These are phyloP conservation scores for Hydrocynus forskahlii DNA, from an alignment of 2,797 vertebrate genomes.

Conservation along the genomic window DNA sequence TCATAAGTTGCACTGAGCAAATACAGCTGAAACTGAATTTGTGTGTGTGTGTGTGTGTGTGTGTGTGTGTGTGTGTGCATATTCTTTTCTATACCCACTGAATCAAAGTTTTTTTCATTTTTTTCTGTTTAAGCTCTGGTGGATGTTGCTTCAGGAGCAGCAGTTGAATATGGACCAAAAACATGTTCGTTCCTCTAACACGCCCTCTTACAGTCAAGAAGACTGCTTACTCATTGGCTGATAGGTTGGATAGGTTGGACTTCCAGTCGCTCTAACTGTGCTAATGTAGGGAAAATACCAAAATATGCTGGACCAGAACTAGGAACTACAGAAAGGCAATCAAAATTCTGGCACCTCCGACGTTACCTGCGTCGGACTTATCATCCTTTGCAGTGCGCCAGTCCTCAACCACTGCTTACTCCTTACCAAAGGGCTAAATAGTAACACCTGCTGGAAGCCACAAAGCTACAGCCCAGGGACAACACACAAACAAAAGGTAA, in stretches of 20 bases:
- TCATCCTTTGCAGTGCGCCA: slow-evolving; percentile 38
- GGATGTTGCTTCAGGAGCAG: too few relatives aligned
- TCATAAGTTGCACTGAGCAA: too few relatives aligned
- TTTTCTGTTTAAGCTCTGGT: too few relatives aligned
- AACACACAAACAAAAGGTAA: slow-evolving; percentile 66
- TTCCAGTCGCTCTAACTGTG: background rate
- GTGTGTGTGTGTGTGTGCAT: too few relatives aligned
- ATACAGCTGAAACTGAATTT: too few relatives aligned
- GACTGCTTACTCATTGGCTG: background rate
- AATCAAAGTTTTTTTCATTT: too few relatives aligned
- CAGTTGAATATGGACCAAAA: too few relatives aligned
- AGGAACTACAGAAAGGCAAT: background rate
- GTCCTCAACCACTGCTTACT: slow-evolving; percentile 49
- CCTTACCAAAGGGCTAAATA: slow-evolving; percentile 58
- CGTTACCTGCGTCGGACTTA: slow-evolving; percentile 31
- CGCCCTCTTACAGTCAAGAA: background rate
- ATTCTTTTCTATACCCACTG: too few relatives aligned
- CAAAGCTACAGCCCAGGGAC: slow-evolving; percentile 63
- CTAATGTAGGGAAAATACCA: background rate
- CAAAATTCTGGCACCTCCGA: slow-evolving; percentile 11
- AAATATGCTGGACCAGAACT: background rate
- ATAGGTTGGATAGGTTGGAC: too few relatives aligned
- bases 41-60: too few relatives aligned
- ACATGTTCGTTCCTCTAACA: too few relatives aligned
- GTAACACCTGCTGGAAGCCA: slow-evolving; percentile 67